A percentile compares a stretch with the other conserved stretches of the same genome.
phyloP scores from a whole-genome alignment of 30 jellyfish, hydroid and myxozoan species.

The Sanderia malayensis region DNA sequence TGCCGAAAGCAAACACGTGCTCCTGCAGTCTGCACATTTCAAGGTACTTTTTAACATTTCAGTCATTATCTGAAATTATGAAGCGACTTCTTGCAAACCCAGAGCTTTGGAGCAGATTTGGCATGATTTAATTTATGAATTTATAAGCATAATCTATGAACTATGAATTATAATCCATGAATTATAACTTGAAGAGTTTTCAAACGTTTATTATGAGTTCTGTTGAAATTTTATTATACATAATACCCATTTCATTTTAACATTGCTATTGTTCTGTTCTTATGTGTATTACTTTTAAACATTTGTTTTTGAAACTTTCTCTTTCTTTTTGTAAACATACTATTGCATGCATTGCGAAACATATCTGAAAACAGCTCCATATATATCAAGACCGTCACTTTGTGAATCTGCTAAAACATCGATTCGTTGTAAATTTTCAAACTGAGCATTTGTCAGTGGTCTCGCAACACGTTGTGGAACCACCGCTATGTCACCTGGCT shows the following conservation, averaged over 20 bases:
- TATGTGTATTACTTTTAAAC: not conserved
- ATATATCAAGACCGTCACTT: conserved; percentile 22
- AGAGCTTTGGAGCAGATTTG: conserved; percentile 17
- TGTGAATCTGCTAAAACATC: conserved; percentile 1
- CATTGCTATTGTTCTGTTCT: conserved; percentile 3
- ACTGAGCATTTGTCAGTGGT: conserved; percentile 18
- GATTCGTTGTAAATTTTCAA: not conserved
- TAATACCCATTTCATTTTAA: not conserved
- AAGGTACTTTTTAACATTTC: conserved; percentile 13
- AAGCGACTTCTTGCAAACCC: conserved; percentile 8
- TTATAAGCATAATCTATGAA: too few relatives aligned
- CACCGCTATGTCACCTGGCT: conserved; percentile 18
- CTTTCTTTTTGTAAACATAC: not conserved
- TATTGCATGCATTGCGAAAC: conserved; percentile 2
- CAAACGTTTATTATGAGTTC: conserved; percentile 5
- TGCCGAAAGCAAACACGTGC: conserved; percentile 20
- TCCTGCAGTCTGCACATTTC: conserved; percentile 9
- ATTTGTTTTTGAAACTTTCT: not conserved
- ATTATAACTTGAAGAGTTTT: conserved; percentile 2
- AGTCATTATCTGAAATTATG: conserved; percentile 3
- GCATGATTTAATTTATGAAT: conserved; percentile 2
- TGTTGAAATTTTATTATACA: not conserved
- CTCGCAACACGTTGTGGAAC: conserved; percentile 16
- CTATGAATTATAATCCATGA: too few relatives aligned
- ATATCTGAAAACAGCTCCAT: conserved; percentile 18